Percentiles rank a stretch among this genome's conserved stretches.
Conservation (phyloP, 2,797 vertebrate species). For the Scleropages formosus region DNA sequence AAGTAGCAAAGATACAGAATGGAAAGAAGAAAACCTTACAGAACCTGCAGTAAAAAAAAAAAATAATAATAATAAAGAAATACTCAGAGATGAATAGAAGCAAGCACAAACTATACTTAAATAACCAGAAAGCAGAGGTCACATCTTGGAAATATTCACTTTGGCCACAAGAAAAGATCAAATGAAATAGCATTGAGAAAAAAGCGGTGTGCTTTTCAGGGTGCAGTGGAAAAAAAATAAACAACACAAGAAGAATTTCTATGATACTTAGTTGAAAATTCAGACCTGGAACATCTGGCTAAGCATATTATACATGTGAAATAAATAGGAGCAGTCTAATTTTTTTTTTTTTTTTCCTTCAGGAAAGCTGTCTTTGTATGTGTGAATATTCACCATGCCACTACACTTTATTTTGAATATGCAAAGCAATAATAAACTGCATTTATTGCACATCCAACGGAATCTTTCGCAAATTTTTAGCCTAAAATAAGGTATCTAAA, state of each 20-base stretch:
- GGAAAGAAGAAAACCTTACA: neutral
- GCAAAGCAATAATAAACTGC: neutral
- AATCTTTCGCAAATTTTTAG: too few species aligned
- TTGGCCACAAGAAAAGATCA: too few species aligned
- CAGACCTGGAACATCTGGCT: too few species aligned
- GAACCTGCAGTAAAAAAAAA: neutral
- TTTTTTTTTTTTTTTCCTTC: neutral
- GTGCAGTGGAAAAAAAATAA: neutral
- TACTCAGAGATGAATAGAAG: neutral
- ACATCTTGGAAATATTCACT: slow-evolving; percentile 3
- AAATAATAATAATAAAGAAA: slow-evolving; percentile 20
- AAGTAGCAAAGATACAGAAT: slow-evolving; percentile 16
- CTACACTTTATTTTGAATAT: neutral
- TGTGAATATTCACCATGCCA: neutral
- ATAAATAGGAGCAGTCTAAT: neutral
- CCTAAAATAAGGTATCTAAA: too few species aligned
- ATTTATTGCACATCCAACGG: too few species aligned
- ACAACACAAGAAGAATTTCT: neutral
- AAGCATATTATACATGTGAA: neutral
- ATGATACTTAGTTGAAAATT: too few species aligned
- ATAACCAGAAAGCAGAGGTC: slow-evolving; percentile 6
- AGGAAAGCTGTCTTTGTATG: neutral
- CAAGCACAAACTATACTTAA: slow-evolving; percentile 3
- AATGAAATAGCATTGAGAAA: too few species aligned
- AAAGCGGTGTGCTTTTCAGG: neutral